Base-by-base conservation (phyloP, 2,113 vertebrate species). In the Poeciliopsis prolifica region DNA sequence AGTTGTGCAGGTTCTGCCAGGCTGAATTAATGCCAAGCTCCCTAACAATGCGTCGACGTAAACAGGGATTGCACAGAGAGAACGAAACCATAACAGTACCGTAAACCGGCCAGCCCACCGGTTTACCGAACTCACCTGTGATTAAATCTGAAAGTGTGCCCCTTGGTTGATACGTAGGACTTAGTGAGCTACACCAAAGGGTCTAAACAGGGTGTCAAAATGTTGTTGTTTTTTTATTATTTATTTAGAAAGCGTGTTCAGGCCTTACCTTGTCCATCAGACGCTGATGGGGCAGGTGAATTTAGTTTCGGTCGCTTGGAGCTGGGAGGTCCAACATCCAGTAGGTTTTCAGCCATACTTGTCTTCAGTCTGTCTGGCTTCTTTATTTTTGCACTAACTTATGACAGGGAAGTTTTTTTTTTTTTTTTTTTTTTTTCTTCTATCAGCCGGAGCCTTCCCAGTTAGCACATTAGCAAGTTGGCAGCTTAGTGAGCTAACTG, bases 251-350 rank as follows among this genome's bases (percentile, higher is more conserved):
- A 14, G n/a, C 26, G 69, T 44, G 62, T 42, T 11, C 69, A 77
- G 91, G 90, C 92, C 90, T 91, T 96, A 98, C 97, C 97, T 97
- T 96, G 95, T 92, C 95, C 96, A 93, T 98, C 97, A 81, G 94
- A 95, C 92, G 96, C 92, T 74, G 96, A 96, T 91, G 97, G 95
- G 79, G 96, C 96, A 93, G 97, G 96, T 93, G 97, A 97, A 94
- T 95, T 97, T 92, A 98, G 95, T 91, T 97, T 98, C 91, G 95
- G 95, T 92, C 97, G 95, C 93, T 98, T 98, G 14, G 97, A 95
- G 93, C 94, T 97, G 88, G 97, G 96, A 92, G 97, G 97, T 94
- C 97, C 97, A 86, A 96, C 93, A 75, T 98, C 96, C 87, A 97
- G 95, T 93, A 97, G 94, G 94, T 98, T 98, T 89, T 98, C 97